Evolutionary conservation across 2,797 vertebrate genomes (phyloP), one percentile per base, ranked within the genome.

Genomic region (Chromis chromis): DNA sequence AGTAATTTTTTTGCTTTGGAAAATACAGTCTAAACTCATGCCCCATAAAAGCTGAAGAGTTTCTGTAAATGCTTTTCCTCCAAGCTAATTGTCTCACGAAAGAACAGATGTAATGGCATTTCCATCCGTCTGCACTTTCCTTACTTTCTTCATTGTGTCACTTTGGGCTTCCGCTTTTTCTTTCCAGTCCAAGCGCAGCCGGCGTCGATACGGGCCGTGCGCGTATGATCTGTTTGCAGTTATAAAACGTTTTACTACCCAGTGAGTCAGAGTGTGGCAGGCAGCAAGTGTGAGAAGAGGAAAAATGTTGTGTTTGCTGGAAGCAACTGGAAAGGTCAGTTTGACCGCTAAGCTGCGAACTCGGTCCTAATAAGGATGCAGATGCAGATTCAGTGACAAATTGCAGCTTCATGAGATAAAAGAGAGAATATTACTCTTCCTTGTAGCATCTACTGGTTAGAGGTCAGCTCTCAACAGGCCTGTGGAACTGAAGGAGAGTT

Each of bases 191-290:
- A 64, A 57, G 50, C 62, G 28, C 63, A 81, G 76, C 49, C 77
- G 74, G 53, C 60, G 53, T 62, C 73, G 82, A 87, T 73, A 74
- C 19, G 12, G 91, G 65, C 68, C 61, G 24, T 64, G 64, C 4
- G 28, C 16, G 1, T 75, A 57, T 79, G 79, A 88, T 88, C 74
- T 91, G 75, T 88, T 88, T 84, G 81, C 77, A 78, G 81, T 90
- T 83, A 80, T 83, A 76, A 76, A 87, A 78, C 39, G 27, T 91
- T 94, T 92, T 91, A 93, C 78, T 80, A 65, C 74, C 64, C 79
- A 4, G 48, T 71, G 84, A 87, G 83, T 89, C 55, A 84, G 85
- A 83, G 65, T 6, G 2, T 17, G 21, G 50, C 70, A 83, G 79
- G 80, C 74, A 70, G 42, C 48, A 36, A 73, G 80, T 74, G 54